phyloP scores from a whole-genome alignment of 1,140 invertebrate species.

The Drosophila trapezifrons region DNA sequence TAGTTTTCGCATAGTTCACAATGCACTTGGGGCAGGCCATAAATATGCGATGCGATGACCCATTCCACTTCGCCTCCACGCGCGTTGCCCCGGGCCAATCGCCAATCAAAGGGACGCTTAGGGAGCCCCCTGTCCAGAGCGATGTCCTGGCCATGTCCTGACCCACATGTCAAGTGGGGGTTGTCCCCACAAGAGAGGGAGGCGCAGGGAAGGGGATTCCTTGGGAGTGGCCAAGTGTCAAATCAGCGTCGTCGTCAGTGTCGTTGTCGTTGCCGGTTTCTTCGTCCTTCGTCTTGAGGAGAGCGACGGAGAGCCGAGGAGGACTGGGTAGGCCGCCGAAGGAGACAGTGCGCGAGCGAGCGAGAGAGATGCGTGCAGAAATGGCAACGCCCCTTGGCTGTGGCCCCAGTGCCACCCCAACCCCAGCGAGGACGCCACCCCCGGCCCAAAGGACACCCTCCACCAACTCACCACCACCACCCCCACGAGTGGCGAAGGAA shows the following conservation, averaged over 20 bases:
- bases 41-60: constrained; percentile 28
- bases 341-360: constrained; percentile 20
- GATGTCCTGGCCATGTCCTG: constrained; percentile 37
- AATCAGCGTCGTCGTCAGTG: constrained; percentile 42
- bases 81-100: constrained; percentile 32
- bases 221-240: constrained; percentile 76
- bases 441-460: constrained; percentile 11
- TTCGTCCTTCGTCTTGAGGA: constrained; percentile 39
- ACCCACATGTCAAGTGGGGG: constrained; percentile 68
- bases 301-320: constrained; percentile 9
- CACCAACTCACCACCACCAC: constrained; percentile 16
- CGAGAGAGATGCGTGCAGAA: constrained; percentile 55
- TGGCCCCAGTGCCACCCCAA: constrained; percentile 19
- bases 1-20: constrained; percentile 25
- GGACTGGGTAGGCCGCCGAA: constrained; percentile 2
- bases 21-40: constrained; percentile 44
- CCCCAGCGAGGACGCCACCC: constrained; percentile 15
- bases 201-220: not conserved
- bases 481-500: constrained; percentile 22
- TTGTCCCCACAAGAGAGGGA: not conserved
- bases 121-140: not conserved
- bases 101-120: constrained; percentile 27
- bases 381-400: constrained; percentile 66
- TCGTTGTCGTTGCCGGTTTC: constrained; percentile 1
- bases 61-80: no score